Base-by-base conservation (phyloP, 1,140 invertebrate species). In the Brachionus rotundiformis region DNA sequence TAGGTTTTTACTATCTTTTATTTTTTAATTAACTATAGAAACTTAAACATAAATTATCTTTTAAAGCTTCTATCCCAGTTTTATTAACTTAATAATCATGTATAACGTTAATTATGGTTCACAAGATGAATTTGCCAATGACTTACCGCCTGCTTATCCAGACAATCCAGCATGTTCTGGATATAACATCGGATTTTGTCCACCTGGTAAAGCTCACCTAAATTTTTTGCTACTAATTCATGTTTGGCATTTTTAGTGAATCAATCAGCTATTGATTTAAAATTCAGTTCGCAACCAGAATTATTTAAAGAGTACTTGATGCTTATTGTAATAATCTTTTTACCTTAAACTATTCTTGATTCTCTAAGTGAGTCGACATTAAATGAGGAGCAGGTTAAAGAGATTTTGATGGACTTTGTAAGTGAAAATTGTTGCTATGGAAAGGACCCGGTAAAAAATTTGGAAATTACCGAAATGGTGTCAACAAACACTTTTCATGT, bases 371-470 rank as follows among this genome's bases (percentile, higher is more conserved):
- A 85, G 59, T 85, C 87, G 6, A 84, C 84, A 11, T 85, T 90
- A 61, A 89, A 86, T 33, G 90, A 90, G 83, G 84, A 89, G 61
- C 86, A 90, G 77, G 90, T 89, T 0, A 83, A 89, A 54, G 84
- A 88, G n/a, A 89, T 90, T 3, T 84, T 91, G 4, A 36, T 89
- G 3, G 82, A 84, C 36, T 86, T 88, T 83, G 90, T 90, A 4
- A 85, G 86, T 31, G 85, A 88, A 29, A 87, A 90, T 83, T 91
- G 89, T 84, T 91, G 90, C 83, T 91, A 90, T 86, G 90, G 90
- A 2, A 86, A 85, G 49, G 84, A 84, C 0, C 89, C 90, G 4
- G 90, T 89, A 5, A 84, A 86, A 71, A 84, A 89, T 54, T 88
- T 91, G 86, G 84, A 86, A n/a, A 87, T 91, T 25, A 89, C 85